These are phyloP conservation scores for Phenganax stokvisi DNA, from an alignment of 92 coral and sea anemone genomes.

Conservation along the genomic window DNA sequence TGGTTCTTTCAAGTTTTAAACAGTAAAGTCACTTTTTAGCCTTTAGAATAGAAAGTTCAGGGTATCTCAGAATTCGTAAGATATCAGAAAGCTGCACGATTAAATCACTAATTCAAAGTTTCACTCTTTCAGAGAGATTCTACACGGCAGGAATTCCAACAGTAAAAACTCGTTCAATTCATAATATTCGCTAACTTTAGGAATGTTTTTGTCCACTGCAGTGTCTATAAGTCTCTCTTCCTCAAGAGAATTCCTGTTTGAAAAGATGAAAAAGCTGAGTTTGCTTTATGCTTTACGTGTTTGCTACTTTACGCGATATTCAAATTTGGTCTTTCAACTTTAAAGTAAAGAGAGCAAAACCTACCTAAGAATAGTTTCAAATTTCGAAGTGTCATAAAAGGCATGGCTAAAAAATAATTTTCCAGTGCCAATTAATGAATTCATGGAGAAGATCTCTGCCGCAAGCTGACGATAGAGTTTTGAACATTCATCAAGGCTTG, in stretches of 20 bases:
- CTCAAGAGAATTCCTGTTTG: conserved; percentile 63
- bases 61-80: not conserved
- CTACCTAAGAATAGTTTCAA: conserved; percentile 84
- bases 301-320: too few species aligned
- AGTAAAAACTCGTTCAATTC: not conserved
- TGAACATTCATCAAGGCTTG: conserved; percentile 80
- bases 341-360: conserved; percentile 9
- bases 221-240: conserved; percentile 69
- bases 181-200: conserved; percentile 59
- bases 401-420: conserved; percentile 91
- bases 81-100: not conserved
- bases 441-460: conserved; percentile 75
- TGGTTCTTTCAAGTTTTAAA: too few species aligned
- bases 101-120: too few species aligned
- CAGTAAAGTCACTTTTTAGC: too few species aligned
- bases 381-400: conserved; percentile 74
- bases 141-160: not conserved
- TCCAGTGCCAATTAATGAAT: conserved; percentile 86
- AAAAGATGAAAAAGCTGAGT: not conserved
- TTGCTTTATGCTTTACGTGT: too few species aligned
- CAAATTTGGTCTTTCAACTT: not conserved
- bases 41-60: too few species aligned
- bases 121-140: not conserved
- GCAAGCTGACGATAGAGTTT: conserved; percentile 72
- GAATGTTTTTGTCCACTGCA: conserved; percentile 56